Conservation (phyloP, 2,888 invertebrate species). For the Aphidoletes aphidimyza region DNA sequence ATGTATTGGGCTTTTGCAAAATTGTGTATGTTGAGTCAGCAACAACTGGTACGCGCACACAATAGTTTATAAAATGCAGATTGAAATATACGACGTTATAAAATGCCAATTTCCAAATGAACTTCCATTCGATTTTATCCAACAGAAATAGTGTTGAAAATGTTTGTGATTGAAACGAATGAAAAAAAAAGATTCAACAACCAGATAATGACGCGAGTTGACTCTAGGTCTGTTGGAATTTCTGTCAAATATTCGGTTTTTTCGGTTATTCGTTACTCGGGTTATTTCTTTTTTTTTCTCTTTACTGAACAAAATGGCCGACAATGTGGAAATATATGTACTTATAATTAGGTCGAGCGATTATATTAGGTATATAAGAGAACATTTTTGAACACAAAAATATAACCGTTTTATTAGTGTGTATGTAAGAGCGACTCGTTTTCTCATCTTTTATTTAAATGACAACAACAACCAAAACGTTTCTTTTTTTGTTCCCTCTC, state of each 20-base stretch:
- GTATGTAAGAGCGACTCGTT: not conserved
- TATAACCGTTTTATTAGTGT: not conserved
- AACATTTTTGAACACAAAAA: not conserved
- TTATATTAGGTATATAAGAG: not conserved
- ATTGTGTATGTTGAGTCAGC: not conserved
- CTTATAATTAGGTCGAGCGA: conserved; percentile 53
- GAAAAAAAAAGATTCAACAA: too few relatives aligned
- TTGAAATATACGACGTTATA: too few relatives aligned
- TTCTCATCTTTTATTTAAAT: too few relatives aligned
- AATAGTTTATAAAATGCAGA: too few relatives aligned
- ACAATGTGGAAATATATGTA: conserved; percentile 48
- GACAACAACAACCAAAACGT: too few relatives aligned
- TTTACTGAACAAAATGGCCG: conserved; percentile 42
- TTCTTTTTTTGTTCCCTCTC: not conserved
- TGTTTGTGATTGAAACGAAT: too few relatives aligned
- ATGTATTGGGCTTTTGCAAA: not conserved
- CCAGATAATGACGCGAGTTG: too few relatives aligned
- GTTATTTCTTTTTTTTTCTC: not conserved
- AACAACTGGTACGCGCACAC: not conserved
- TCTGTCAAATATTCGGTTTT: not conserved
- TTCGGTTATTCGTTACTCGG: not conserved
- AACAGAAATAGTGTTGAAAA: too few relatives aligned
- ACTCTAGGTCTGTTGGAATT: too few relatives aligned
- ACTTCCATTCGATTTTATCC: too few relatives aligned
- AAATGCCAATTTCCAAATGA: too few relatives aligned